These are phyloP conservation scores for Nasua narica DNA, from an alignment of 2,797 vertebrate genomes.

Conservation along the genomic window DNA sequence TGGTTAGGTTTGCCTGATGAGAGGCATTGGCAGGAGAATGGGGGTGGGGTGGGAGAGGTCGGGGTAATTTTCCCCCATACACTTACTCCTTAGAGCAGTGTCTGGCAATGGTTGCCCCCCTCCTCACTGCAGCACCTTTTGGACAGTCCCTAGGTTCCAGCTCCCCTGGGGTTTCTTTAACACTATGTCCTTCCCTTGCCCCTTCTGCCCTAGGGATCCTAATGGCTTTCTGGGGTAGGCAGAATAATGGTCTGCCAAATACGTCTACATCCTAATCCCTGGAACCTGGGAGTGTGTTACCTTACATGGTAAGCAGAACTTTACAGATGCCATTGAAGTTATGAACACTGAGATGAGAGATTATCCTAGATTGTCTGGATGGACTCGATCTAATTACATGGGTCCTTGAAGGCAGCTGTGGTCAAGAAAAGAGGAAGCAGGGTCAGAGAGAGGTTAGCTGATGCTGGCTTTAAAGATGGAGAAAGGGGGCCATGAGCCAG, in stretches of 20 bases:
- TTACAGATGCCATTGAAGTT: background rate
- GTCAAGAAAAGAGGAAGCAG: background rate
- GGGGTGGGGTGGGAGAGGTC: too few species aligned
- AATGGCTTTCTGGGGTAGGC: background rate
- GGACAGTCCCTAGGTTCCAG: background rate
- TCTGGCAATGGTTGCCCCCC: background rate
- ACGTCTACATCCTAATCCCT: background rate
- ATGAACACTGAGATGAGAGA: background rate
- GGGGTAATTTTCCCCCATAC: background rate
- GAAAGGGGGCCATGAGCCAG: background rate
- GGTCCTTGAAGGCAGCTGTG: background rate
- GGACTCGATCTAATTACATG: background rate
- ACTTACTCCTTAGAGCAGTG: background rate
- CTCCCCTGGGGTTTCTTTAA: background rate
- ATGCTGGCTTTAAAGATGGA: conserved; percentile 3
- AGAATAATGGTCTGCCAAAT: background rate
- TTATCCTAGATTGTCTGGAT: background rate
- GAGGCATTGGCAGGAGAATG: background rate
- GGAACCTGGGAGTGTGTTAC: background rate
- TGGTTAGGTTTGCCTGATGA: background rate
- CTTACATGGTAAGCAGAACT: background rate
- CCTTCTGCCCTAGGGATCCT: background rate
- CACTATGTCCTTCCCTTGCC: background rate
- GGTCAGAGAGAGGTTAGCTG: background rate
- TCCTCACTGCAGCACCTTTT: background rate